phyloP scores from a whole-genome alignment of 2,113 vertebrate species.

The Columba janthina region DNA sequence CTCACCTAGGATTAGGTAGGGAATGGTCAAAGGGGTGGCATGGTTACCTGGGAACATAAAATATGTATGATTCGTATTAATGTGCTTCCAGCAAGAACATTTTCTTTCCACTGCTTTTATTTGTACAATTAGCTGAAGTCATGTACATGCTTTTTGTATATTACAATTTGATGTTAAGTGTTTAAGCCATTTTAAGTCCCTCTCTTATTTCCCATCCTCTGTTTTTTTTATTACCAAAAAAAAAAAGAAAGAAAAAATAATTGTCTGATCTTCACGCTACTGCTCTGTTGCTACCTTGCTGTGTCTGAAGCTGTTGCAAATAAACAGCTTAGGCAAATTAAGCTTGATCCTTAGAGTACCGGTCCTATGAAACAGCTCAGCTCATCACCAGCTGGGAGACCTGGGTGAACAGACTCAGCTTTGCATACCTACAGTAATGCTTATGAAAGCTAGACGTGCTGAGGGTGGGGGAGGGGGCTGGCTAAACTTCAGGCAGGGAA shows the following conservation, averaged over 20 bases:
- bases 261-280: background rate
- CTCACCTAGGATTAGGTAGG: slow-evolving; percentile 93
- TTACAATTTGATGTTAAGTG: background rate
- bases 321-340: slow-evolving; percentile 24
- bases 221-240: background rate
- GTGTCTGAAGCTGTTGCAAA: slow-evolving; percentile 3
- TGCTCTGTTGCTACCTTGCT: slow-evolving; percentile 10
- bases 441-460: slow-evolving; percentile 26
- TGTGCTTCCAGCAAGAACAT: background rate
- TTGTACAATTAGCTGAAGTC: slow-evolving; percentile 18
- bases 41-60: slow-evolving; percentile 24
- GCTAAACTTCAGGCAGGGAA: background rate
- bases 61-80: background rate
- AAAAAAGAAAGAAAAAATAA: background rate
- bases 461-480: background rate
- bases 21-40: slow-evolving; percentile 25
- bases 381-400: slow-evolving; percentile 52
- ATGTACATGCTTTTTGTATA: slow-evolving; percentile 12
- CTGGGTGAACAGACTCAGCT: background rate
- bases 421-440: background rate
- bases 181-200: background rate
- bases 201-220: background rate
- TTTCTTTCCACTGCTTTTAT: slow-evolving; percentile 42
- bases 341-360: slow-evolving; percentile 41
- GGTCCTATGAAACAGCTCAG: slow-evolving; percentile 28